Percentiles rank a stretch among this genome's conserved stretches.
Conservation (phyloP, 2,888 invertebrate genomes). For the Phorcus lineatus region DNA sequence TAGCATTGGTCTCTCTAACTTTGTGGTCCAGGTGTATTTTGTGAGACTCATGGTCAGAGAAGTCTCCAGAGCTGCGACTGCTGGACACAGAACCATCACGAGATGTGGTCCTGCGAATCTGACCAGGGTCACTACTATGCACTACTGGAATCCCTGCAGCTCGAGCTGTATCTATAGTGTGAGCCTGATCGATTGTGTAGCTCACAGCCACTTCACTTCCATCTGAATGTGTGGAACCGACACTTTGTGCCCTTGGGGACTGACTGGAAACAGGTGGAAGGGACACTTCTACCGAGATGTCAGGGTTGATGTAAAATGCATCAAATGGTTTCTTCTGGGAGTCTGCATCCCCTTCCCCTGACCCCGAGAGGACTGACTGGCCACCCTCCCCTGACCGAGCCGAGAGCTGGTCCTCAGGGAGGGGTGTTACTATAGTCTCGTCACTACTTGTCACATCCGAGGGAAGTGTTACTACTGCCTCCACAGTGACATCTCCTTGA, state of each 20-base stretch:
- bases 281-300: slow-evolving; percentile 25
- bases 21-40: slow-evolving; percentile 72
- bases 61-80: slow-evolving; percentile 69
- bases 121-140: slow-evolving; percentile 34
- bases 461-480: background rate
- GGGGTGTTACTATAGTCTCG: slow-evolving; percentile 48
- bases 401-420: slow-evolving; percentile 47
- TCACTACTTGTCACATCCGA: slow-evolving; percentile 31
- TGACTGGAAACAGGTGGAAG: background rate
- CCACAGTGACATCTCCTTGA: slow-evolving; percentile 9
- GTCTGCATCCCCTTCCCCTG: background rate
- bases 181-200: slow-evolving; percentile 60
- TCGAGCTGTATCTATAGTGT: slow-evolving; percentile 62
- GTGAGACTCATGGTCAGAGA: slow-evolving; percentile 71
- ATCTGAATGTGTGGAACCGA: slow-evolving; percentile 12
- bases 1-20: slow-evolving; percentile 49
- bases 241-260: background rate
- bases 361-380: background rate
- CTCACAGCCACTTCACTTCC: slow-evolving; percentile 51
- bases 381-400: background rate
- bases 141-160: slow-evolving; percentile 72
- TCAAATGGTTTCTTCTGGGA: slow-evolving; percentile 26
- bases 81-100: slow-evolving; percentile 66
- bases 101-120: slow-evolving; percentile 43
- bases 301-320: slow-evolving; percentile 40